These are phyloP conservation scores for Gerris lacustris DNA, from an alignment of 2,888 invertebrate species.

Conservation along the genomic window DNA sequence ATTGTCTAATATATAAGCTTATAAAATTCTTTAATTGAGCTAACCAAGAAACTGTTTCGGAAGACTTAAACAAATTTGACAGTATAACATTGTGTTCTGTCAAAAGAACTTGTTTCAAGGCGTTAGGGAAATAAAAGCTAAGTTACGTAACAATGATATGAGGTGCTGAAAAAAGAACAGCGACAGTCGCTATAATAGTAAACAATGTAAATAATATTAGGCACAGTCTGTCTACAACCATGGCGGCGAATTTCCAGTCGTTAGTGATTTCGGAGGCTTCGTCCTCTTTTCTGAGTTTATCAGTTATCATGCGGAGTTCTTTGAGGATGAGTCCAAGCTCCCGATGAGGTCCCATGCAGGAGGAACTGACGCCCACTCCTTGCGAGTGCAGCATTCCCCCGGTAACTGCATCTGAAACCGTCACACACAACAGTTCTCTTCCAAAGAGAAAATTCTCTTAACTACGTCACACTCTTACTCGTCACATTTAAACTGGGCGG, in stretches of 20 bases:
- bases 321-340: constrained; percentile 90
- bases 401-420: constrained; percentile 23
- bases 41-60: constrained; percentile 22
- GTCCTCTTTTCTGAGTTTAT: constrained; percentile 89
- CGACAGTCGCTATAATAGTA: constrained; percentile 93
- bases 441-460: too few relatives aligned
- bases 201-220: constrained; percentile 98
- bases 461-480: too few relatives aligned
- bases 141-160: constrained; percentile 81
- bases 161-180: constrained; percentile 91
- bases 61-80: constrained; percentile 26
- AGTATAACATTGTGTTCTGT: constrained; percentile 20
- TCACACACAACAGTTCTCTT: constrained; percentile 9
- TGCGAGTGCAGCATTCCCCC: constrained; percentile 25
- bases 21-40: constrained; percentile 14
- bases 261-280: constrained; percentile 85
- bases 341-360: constrained; percentile 83
- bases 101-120: constrained; percentile 21
- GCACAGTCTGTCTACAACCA: constrained; percentile 99
- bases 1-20: constrained; percentile 6
- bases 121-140: constrained; percentile 21
- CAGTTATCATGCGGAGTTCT: constrained; percentile 85
- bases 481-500: too few relatives aligned
- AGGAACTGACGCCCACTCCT: constrained; percentile 53
- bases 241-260: constrained; percentile 99